A percentile compares a stretch with the other conserved stretches of the same genome.
These are phyloP conservation scores for Aradophagus sp. DNA, from an alignment of 1,140 invertebrate species.

Conservation along the genomic window DNA sequence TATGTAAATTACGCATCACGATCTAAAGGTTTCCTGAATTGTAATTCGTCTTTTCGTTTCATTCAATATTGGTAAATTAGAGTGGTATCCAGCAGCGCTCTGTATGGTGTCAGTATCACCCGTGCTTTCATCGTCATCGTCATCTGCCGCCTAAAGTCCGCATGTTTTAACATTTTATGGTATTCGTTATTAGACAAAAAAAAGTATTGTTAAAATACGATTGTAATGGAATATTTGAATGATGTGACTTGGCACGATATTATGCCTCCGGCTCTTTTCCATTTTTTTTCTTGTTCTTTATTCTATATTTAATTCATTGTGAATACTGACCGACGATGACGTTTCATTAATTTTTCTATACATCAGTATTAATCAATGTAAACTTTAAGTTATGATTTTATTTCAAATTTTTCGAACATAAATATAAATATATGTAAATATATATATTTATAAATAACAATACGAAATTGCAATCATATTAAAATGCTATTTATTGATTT, in stretches of 20 bases:
- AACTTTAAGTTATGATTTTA: too few species aligned
- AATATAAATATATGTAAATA: too few species aligned
- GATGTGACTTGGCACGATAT: constrained; percentile 33
- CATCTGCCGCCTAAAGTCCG: constrained; percentile 56
- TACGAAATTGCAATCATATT: too few species aligned
- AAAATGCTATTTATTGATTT: constrained; percentile 19
- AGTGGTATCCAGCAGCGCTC: constrained; percentile 61
- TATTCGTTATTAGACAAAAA: constrained; percentile 31
- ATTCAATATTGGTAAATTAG: constrained; percentile 60
- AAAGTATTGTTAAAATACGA: constrained; percentile 32
- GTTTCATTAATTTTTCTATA: constrained; percentile 4
- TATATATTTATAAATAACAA: too few species aligned
- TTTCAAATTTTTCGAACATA: too few species aligned
- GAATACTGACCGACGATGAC: constrained; percentile 10
- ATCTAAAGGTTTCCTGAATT: constrained; percentile 58
- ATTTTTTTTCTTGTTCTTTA: constrained; percentile 15
- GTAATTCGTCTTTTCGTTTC: constrained; percentile 48
- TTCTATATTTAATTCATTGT: constrained; percentile 9
- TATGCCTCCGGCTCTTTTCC: constrained; percentile 12
- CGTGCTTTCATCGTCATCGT: constrained; percentile 64
- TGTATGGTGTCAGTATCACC: constrained; percentile 60
- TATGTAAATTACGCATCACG: constrained; percentile 40
- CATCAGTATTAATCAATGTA: too few species aligned
- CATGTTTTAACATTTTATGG: constrained; percentile 43
- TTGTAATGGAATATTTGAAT: constrained; percentile 30